These are phyloP conservation scores for Allophyes oxyacanthae DNA, from an alignment of 2,888 invertebrate species.

Conservation along the genomic window DNA sequence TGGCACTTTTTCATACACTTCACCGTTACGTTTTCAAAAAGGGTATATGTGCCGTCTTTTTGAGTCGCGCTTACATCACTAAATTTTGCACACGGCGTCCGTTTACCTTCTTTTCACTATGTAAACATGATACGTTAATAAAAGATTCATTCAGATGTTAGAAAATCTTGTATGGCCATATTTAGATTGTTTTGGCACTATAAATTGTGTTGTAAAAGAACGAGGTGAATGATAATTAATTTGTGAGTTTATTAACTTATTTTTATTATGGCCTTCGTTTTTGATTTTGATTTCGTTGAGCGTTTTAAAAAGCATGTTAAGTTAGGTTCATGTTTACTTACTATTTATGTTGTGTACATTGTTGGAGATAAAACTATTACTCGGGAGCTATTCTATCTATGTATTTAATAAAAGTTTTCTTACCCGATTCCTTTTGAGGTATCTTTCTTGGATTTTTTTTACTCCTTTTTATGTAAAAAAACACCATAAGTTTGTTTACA, in stretches of 20 bases:
- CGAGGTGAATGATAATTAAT: slow-evolving; percentile 18
- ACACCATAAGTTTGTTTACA: too few species aligned
- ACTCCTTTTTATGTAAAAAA: too few species aligned
- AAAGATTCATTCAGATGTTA: slow-evolving; percentile 47
- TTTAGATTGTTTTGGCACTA: slow-evolving; percentile 32
- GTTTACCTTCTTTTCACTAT: slow-evolving; percentile 49
- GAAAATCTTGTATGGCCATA: slow-evolving; percentile 43
- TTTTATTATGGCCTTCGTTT: not conserved
- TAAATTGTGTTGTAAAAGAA: slow-evolving; percentile 17
- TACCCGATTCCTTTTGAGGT: too few species aligned
- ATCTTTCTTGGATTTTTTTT: too few species aligned
- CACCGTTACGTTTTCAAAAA: slow-evolving; percentile 53
- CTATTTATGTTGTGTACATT: too few species aligned
- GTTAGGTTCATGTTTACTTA: too few species aligned
- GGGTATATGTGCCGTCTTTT: slow-evolving; percentile 49
- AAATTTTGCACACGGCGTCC: slow-evolving; percentile 56
- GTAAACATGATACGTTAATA: slow-evolving; percentile 46
- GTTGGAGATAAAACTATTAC: too few species aligned
- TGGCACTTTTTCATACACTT: slow-evolving; percentile 40
- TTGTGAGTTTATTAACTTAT: slow-evolving; percentile 21
- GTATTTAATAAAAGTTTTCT: too few species aligned
- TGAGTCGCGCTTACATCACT: slow-evolving; percentile 53
- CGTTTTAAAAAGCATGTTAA: not conserved
- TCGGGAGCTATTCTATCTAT: too few species aligned
- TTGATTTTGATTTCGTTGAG: not conserved